phyloP scores from a whole-genome alignment of 2,797 vertebrate species.

The Poecilia velifera region DNA sequence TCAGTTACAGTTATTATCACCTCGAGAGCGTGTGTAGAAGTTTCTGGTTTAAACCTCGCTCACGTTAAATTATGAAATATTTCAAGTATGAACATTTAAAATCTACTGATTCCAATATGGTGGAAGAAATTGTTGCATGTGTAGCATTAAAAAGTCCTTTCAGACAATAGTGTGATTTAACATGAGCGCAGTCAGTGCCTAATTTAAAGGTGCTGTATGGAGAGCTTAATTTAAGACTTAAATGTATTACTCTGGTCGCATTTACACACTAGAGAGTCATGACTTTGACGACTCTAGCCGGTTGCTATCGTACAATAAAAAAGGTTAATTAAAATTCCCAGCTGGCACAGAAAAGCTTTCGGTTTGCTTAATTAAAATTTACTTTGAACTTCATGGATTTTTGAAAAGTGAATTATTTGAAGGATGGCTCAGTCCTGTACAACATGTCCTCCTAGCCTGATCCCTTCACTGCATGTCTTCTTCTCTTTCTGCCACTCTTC shows the following conservation, averaged over 20 bases:
- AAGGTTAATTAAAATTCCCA: background rate
- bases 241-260: background rate
- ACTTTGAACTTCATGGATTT: background rate
- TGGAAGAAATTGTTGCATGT: background rate
- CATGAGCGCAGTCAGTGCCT: background rate
- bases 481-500: background rate
- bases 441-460: background rate
- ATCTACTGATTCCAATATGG: background rate
- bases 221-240: background rate
- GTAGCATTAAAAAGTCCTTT: background rate
- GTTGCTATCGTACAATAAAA: background rate
- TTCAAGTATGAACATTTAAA: background rate
- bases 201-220: background rate
- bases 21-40: no score
- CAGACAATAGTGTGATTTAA: background rate
- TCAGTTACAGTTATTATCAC: background rate
- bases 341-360: background rate
- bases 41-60: background rate
- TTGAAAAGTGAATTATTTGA: background rate
- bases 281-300: background rate
- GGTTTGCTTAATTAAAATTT: background rate
- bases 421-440: background rate
- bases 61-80: background rate
- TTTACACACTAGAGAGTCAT: background rate
- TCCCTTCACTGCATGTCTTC: background rate